These are phyloP conservation scores for Acleris emargana DNA, from an alignment of 2,888 invertebrate species.

Conservation along the genomic window DNA sequence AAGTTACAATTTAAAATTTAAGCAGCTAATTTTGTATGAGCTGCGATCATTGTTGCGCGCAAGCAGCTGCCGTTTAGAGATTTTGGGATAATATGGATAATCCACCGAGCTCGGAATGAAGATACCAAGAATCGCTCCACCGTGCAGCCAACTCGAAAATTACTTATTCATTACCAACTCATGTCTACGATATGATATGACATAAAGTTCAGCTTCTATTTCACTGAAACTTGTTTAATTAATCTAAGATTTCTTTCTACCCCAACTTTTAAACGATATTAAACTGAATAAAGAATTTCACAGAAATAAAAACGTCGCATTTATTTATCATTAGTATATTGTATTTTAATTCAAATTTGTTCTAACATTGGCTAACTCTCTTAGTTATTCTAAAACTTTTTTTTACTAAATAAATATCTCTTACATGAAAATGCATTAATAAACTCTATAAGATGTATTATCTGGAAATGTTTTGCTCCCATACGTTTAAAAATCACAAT, in stretches of 20 bases:
- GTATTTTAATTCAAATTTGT: too few relatives aligned
- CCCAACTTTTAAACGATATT: too few relatives aligned
- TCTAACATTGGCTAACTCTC: too few relatives aligned
- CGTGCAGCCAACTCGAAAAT: conserved; percentile 68
- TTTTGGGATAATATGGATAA: conserved; percentile 79
- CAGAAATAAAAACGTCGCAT: too few relatives aligned
- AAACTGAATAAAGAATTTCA: too few relatives aligned
- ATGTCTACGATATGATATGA: conserved; percentile 55
- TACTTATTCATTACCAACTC: conserved; percentile 71
- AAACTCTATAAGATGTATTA: too few relatives aligned
- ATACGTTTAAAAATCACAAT: too few relatives aligned
- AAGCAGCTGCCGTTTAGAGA: conserved; percentile 67
- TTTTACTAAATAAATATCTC: too few relatives aligned
- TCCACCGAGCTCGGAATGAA: conserved; percentile 70
- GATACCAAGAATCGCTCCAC: conserved; percentile 64
- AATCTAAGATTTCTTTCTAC: neutral
- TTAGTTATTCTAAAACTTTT: too few relatives aligned
- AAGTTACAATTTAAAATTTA: conserved; percentile 65
- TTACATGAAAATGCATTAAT: too few relatives aligned
- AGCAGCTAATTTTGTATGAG: conserved; percentile 65
- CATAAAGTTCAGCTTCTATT: conserved; percentile 20
- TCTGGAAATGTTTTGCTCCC: too few relatives aligned
- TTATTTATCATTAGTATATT: too few relatives aligned
- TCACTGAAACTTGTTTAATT: neutral
- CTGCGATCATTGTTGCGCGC: conserved; percentile 63